Base-by-base conservation (phyloP, 37 sponge, comb jelly and placozoan species). In the Spongia lamella region DNA sequence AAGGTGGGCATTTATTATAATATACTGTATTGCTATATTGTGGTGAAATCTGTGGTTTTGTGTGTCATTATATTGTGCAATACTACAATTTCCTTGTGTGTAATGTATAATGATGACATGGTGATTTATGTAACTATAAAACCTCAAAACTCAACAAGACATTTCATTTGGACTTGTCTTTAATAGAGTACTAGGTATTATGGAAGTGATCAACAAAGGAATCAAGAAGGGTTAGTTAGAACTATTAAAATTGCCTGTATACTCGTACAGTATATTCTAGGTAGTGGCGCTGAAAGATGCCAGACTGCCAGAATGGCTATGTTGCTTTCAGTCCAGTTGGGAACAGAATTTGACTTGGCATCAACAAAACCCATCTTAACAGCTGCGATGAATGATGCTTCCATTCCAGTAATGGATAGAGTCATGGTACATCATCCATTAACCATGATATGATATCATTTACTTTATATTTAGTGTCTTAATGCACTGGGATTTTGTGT, bases 301-400 rank as follows among this genome's bases (percentile, higher is more conserved):
- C 47, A 43, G 14, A 58, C 27, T 7, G 60, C 29, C 13, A 5
- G 60, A 15, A 68, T 90, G 47, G 56, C 62, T 21, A 72, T 67
- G 64, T 30, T 90, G 51, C 25, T 85, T 33, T 33, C 76, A 17
- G 68, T 80, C 22, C 91, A 90, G 73, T n/a, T 90, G 11, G 91
- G 91, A 56, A 64, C 53, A 53, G 83, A 82, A 5, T 34, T 61
- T 1, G 51, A 70, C 19, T 43, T 43, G 47, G 47, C 9, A 9
- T 43, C 47, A 43, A 43, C 47, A 43, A 60, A 73, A 19, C 86
- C 79, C 2, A 20, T 78, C 14, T 47, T 85, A n/a, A 9, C 53
- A 1, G 65, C 85, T 40, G 53, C 85, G 37, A 71, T 65, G 0
- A 72, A 35, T 31, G 91, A 90, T 66, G 73, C 65, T 43, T 13